Base-by-base conservation (phyloP, 2,113 vertebrate genomes). In the Himantopus leucocephalus region DNA sequence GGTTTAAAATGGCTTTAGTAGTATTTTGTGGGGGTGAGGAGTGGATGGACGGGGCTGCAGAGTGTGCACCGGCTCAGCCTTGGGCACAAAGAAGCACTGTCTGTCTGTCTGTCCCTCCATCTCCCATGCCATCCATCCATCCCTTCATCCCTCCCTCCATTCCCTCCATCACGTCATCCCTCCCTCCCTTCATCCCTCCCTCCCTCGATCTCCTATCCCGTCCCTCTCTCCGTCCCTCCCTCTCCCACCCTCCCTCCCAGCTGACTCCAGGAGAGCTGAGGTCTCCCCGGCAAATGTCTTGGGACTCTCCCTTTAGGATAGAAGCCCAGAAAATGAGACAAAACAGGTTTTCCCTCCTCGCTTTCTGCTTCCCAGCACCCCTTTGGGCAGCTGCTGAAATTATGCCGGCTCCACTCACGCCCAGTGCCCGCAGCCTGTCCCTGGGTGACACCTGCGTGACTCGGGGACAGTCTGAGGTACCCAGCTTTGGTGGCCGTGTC, bases 361-460 rank as follows among this genome's bases (percentile, higher is more conserved):
- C 32, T 10, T 58, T 67, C 63, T 68, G 43, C 32, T 90, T 72
- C 58, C 39, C 30, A 24, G 5, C 41, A 34, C 21, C 14, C 47
- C 41, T 37, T 45, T 9, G 48, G n/a, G 41, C 29, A 56, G 63
- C 63, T 55, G 72, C 29, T 0, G 1, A 43, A 81, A 29, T 26
- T 1, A 2, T 3, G 2, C 70, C 5, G 13, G 52, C 5, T 8
- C 27, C 27, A 1, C 37, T 47, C 35, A 0, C 3, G 19, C 21
- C 75, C 27, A 2, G 32, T 20, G 15, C 37, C 72, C 7, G 4
- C 16, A 1, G 2, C 45, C 30, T 14, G 4, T 8, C 37, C n/a
- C 62, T 48, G 52, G 60, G 80, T 75, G 80, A 50, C 83, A 18
- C 32, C 35, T n/a, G 34, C 0, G 2, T 27, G 71, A 23, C 41